Evolutionary conservation across 2,113 vertebrate species (phyloP).

Genomic region (Pionites leucogaster): DNA sequence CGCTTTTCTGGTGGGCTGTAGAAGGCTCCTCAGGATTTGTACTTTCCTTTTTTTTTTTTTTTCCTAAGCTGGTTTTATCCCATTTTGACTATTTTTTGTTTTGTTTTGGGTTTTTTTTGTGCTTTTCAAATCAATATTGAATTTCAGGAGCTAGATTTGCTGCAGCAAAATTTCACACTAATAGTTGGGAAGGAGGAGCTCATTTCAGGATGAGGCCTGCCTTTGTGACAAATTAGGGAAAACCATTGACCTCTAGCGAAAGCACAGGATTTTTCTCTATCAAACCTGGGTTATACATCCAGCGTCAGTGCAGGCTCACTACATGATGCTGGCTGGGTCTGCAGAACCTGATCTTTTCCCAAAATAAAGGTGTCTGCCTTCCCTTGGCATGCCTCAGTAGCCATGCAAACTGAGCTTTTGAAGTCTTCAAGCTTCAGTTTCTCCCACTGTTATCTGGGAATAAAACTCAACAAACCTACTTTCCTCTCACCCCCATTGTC

Average conservation of each 20-base stretch:
- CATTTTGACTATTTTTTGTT: neutral
- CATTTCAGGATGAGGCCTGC: neutral
- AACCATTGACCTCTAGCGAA: neutral
- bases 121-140: fast-evolving
- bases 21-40: neutral
- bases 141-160: neutral
- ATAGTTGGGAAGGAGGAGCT: neutral
- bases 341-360: neutral
- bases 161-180: neutral
- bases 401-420: neutral
- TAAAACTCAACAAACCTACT: neutral
- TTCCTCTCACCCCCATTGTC: neutral
- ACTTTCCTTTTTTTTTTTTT: neutral
- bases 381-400: neutral
- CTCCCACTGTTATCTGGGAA: neutral
- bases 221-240: neutral
- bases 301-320: neutral
- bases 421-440: neutral
- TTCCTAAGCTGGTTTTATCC: neutral
- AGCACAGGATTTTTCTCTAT: neutral
- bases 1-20: neutral
- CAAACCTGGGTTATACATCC: neutral
- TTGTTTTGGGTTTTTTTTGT: neutral
- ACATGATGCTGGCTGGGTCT: neutral
- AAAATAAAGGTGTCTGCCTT: neutral